phyloP scores from a whole-genome alignment of 1,140 invertebrate species.

The Zophobas atratus region DNA sequence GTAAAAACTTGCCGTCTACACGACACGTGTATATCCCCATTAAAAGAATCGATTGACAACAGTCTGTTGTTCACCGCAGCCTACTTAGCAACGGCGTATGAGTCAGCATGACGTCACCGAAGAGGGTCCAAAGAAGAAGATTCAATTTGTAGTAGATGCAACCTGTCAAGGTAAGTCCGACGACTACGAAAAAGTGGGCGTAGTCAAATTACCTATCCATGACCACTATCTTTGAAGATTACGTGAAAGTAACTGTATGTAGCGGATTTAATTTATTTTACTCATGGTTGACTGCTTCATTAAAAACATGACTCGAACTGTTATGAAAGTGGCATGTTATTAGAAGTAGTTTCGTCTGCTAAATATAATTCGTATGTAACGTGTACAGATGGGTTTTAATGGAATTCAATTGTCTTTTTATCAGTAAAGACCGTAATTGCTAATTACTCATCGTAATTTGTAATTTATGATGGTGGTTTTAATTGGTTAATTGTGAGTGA shows the following conservation, averaged over 20 bases:
- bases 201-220: background rate
- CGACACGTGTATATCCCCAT: background rate
- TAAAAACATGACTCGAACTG: background rate
- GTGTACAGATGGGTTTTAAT: too few species aligned
- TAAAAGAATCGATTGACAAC: constrained; percentile 30
- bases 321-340: too few species aligned
- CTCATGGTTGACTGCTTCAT: constrained; percentile 6
- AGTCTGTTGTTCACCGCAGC: constrained; percentile 28
- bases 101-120: constrained; percentile 30
- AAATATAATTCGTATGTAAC: too few species aligned
- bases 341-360: too few species aligned
- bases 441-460: background rate
- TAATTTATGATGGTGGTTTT: constrained; percentile 22
- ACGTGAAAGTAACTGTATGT: constrained; percentile 37
- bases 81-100: constrained; percentile 29
- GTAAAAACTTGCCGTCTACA: background rate
- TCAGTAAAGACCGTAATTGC: too few species aligned
- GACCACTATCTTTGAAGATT: constrained; percentile 11
- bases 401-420: constrained; percentile 20
- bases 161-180: constrained; percentile 30
- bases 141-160: background rate
- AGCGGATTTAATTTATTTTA: background rate
- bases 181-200: constrained; percentile 11
- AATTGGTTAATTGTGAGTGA: constrained; percentile 5
- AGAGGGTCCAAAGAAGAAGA: constrained; percentile 24